phyloP scores from a whole-genome alignment of 2,888 invertebrate genomes.

The Leucoptera coffeella region DNA sequence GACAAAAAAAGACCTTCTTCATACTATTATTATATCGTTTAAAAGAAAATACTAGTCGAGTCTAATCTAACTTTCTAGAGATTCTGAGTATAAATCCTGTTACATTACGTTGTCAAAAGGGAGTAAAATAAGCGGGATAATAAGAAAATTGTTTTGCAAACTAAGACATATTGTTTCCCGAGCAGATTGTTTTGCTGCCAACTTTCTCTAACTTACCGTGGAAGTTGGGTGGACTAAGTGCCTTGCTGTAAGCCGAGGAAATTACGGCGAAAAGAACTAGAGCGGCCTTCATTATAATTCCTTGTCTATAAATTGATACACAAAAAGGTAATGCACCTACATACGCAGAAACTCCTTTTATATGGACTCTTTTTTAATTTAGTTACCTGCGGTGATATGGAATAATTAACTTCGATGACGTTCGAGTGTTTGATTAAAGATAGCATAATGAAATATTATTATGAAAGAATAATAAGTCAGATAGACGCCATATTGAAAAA shows the following conservation, averaged over 20 bases:
- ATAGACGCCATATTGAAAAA: no score
- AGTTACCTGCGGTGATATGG: no score
- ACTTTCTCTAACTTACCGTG: constrained; percentile 11
- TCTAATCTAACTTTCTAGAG: no score
- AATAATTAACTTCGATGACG: no score
- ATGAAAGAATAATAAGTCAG: constrained; percentile 1
- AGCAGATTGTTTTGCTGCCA: background rate
- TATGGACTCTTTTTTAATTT: no score
- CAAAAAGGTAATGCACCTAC: background rate
- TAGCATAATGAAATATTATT: background rate
- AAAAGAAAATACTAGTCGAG: no score
- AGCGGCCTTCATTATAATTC: constrained; percentile 17
- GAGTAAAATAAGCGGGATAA: background rate
- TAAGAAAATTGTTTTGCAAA: background rate
- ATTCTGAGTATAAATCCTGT: no score
- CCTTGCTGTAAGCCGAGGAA: constrained; percentile 16
- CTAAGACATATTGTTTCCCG: background rate
- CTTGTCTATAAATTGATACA: background rate
- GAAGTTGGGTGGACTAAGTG: constrained; percentile 11
- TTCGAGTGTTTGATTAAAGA: no score
- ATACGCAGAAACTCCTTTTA: background rate
- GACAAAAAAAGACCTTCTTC: no score
- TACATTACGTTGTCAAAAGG: no score
- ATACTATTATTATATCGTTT: no score
- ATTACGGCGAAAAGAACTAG: constrained; percentile 15